These are phyloP conservation scores for Nymphalis polychloros DNA, from an alignment of 2,888 invertebrate genomes.

Conservation along the genomic window DNA sequence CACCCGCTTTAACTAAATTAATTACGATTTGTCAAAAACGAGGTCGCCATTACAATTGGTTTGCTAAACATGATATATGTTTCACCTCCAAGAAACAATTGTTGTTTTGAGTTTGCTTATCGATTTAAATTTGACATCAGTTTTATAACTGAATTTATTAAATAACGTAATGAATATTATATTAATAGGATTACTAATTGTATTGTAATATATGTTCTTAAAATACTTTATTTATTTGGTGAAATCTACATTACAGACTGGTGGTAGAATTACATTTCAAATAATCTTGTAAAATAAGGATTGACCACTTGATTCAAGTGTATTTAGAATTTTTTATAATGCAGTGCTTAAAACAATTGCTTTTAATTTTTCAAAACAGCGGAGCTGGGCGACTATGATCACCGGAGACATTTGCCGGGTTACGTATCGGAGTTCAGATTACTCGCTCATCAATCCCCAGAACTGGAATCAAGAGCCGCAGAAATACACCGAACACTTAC, in stretches of 20 bases:
- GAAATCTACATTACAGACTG: too few relatives aligned
- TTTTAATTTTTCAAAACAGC: constrained; percentile 79
- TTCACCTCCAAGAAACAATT: constrained; percentile 12
- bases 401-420: constrained; percentile 91
- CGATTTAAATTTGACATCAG: background rate
- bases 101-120: background rate
- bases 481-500: constrained; percentile 94
- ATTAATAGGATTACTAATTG: too few relatives aligned
- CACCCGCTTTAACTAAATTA: constrained; percentile 52
- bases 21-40: constrained; percentile 53
- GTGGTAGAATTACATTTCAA: too few relatives aligned
- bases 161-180: too few relatives aligned
- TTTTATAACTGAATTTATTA: too few relatives aligned
- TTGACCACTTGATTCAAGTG: too few relatives aligned
- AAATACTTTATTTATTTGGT: too few relatives aligned
- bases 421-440: constrained; percentile 98
- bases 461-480: constrained; percentile 92
- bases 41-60: constrained; percentile 45
- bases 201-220: too few relatives aligned
- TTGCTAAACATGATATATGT: constrained; percentile 27
- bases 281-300: too few relatives aligned
- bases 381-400: constrained; percentile 97
- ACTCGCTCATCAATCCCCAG: constrained; percentile 94
- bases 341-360: background rate
- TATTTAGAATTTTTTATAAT: background rate